phyloP scores from a whole-genome alignment of 35 echinoderm and acorn worm species.

The Heliocidaris erythrogramma region DNA sequence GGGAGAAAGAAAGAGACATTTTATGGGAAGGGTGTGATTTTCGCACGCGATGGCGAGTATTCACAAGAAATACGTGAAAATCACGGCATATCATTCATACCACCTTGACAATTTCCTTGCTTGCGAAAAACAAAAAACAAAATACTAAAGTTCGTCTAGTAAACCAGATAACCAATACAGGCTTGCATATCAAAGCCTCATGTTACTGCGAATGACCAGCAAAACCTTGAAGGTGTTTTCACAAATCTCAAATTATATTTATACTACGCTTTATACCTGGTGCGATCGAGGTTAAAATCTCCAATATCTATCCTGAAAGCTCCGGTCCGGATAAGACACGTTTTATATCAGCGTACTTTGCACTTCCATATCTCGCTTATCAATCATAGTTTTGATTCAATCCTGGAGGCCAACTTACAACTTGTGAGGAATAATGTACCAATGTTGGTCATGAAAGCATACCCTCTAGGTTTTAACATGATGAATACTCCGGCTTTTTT shows the following conservation, averaged over 20 bases:
- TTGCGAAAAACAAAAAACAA: not conserved
- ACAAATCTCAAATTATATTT: slow-evolving; percentile 19
- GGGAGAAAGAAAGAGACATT: too few species aligned
- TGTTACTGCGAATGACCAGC: not conserved
- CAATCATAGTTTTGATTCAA: not conserved
- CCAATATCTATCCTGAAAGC: not conserved
- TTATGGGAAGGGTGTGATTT: not conserved
- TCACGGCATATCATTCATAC: not conserved
- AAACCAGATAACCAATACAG: not conserved
- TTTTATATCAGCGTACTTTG: slow-evolving; percentile 32
- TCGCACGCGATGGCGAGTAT: too few species aligned
- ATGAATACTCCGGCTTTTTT: too few species aligned
- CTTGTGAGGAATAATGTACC: not conserved
- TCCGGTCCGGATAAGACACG: not conserved
- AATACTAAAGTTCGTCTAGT: not conserved
- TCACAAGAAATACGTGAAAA: too few species aligned
- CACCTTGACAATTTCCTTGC: not conserved
- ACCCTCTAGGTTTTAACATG: not conserved
- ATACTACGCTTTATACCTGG: slow-evolving; percentile 16
- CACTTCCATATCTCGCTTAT: not conserved
- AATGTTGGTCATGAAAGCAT: not conserved
- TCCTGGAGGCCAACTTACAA: not conserved
- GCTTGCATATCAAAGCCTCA: not conserved
- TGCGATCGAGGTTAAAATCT: not conserved
- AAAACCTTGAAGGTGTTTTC: not conserved